Evolutionary conservation across 37 sponge, comb jelly and placozoan species (phyloP).

Genomic region (Halichondria panicea): DNA sequence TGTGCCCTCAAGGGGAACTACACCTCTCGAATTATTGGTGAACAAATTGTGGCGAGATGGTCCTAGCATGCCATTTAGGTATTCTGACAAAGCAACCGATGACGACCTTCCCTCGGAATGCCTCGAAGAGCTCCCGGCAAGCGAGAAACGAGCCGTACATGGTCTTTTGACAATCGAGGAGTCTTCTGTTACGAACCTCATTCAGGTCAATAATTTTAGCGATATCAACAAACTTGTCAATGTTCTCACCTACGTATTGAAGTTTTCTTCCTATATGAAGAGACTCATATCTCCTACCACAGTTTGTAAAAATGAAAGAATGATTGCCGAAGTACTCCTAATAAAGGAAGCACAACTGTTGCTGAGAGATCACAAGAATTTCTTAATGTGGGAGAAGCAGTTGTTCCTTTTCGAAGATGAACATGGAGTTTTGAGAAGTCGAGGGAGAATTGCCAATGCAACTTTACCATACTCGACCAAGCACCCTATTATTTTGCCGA

Average conservation of each 20-base stretch:
- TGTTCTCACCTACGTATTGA: constrained; percentile 6
- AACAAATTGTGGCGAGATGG: constrained; percentile 50
- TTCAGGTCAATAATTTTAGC: constrained; percentile 3
- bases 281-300: neutral
- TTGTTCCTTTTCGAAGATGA: constrained; percentile 5
- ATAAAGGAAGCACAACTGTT: constrained; percentile 9
- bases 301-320: neutral
- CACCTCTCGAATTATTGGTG: constrained; percentile 23
- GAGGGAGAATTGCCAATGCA: constrained; percentile 11
- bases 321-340: neutral
- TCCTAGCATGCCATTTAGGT: too few relatives aligned
- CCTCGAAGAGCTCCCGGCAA: constrained; percentile 13
- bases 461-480: constrained; percentile 9
- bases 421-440: neutral
- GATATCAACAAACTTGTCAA: neutral
- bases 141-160: constrained; percentile 15
- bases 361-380: neutral
- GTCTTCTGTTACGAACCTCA: neutral
- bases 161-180: neutral
- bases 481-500: neutral
- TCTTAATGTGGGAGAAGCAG: constrained; percentile 6
- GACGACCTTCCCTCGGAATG: constrained; percentile 17
- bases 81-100: too few relatives aligned
- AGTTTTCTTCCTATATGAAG: neutral
- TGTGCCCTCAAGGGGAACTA: constrained; percentile 36